A percentile compares a stretch with the other conserved stretches of the same genome.
Conservation (phyloP, 2,888 invertebrate species). For the Urechis unicinctus region DNA sequence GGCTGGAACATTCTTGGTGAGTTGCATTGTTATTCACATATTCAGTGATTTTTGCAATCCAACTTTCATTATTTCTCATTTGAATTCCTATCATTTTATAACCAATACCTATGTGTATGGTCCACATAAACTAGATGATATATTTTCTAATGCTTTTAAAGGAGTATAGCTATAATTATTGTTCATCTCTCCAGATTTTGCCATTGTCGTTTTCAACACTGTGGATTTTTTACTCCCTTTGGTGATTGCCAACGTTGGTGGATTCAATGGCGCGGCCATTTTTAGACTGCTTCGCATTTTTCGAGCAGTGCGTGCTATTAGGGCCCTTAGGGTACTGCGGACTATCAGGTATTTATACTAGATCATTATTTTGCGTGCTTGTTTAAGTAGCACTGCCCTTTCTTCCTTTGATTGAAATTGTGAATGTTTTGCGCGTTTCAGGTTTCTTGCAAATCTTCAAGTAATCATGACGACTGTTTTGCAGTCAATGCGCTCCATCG, state of each 20-base stretch:
- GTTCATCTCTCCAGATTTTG: slow-evolving; percentile 22
- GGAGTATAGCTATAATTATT: no score
- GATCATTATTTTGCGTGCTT: no score
- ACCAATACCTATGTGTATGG: neutral
- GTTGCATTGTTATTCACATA: neutral
- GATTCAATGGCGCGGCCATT: slow-evolving; percentile 15
- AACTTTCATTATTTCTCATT: no score
- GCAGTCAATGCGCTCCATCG: slow-evolving; percentile 36
- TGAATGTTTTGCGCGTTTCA: slow-evolving; percentile 4
- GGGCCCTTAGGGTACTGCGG: slow-evolving; percentile 22
- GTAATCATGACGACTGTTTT: slow-evolving; percentile 34
- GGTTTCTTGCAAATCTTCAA: slow-evolving; percentile 25
- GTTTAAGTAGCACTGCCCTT: no score
- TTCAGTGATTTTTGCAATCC: no score
- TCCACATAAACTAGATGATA: neutral
- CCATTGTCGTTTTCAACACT: slow-evolving; percentile 17
- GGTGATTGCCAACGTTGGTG: slow-evolving; percentile 9
- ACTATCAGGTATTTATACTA: slow-evolving; percentile 27
- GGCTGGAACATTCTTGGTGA: slow-evolving; percentile 22
- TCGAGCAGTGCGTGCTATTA: slow-evolving; percentile 21
- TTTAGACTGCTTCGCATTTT: slow-evolving; percentile 23
- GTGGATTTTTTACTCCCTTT: slow-evolving; percentile 18
- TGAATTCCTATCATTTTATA: no score
- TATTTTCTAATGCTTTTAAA: neutral
- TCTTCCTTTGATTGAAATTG: no score